Conservation (phyloP, 2,797 vertebrate species). For the Staurois parvus region DNA sequence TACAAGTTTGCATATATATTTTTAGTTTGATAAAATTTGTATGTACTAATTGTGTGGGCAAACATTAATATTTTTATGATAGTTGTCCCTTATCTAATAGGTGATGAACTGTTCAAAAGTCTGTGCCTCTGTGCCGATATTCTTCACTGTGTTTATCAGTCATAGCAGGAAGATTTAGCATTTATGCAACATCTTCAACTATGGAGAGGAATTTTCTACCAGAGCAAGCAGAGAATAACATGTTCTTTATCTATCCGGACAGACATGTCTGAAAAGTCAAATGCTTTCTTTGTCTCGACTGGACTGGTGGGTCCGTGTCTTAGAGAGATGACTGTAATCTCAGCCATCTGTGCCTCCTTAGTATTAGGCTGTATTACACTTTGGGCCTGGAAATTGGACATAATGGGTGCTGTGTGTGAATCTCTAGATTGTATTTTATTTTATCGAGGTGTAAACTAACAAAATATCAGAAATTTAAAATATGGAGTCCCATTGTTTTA, state of each 20-base stretch:
- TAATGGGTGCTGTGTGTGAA: neutral
- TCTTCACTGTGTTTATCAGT: conserved; percentile 13
- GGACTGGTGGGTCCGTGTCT: neutral
- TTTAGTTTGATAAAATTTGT: no score
- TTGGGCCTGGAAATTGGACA: neutral
- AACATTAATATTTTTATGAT: no score
- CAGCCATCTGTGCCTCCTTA: neutral
- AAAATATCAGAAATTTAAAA: neutral
- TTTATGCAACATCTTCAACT: conserved; percentile 21
- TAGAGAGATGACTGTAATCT: neutral
- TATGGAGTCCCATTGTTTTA: no score
- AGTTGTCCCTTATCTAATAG: no score
- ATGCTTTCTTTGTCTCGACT: conserved; percentile 8
- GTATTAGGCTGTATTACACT: neutral
- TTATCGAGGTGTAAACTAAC: neutral
- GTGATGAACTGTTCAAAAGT: no score
- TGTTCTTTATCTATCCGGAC: conserved; percentile 48
- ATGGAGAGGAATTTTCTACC: conserved; percentile 34
- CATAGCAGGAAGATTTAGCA: conserved; percentile 7
- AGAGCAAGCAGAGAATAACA: conserved; percentile 7
- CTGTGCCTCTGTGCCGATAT: neutral
- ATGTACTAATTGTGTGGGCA: no score
- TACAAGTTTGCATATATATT: no score
- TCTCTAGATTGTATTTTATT: neutral
- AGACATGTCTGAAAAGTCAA: conserved; percentile 43